Percentiles rank a stretch among this genome's conserved stretches.
These are phyloP conservation scores for Heliconius hortense DNA, from an alignment of 2,888 invertebrate species.

Conservation along the genomic window DNA sequence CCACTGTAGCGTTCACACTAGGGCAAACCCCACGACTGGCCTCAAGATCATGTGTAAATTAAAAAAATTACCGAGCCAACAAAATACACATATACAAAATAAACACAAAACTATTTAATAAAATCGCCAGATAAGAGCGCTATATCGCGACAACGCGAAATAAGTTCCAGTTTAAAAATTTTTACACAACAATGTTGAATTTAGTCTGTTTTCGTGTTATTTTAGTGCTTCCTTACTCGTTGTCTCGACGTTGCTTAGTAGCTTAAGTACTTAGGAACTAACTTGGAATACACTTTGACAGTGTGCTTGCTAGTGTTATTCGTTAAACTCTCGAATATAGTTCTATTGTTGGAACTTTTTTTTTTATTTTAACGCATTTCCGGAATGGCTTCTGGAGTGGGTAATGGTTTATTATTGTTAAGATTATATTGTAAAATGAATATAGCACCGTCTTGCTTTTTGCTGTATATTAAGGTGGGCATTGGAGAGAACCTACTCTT, in stretches of 20 bases:
- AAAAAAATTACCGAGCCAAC: no score
- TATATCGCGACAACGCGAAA: constrained; percentile 36
- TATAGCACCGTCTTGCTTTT: no score
- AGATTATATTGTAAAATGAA: no score
- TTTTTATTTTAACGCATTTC: not conserved
- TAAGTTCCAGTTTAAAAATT: constrained; percentile 32
- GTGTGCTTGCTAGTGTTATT: constrained; percentile 3
- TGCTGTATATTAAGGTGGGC: no score
- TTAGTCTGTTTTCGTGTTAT: constrained; percentile 41
- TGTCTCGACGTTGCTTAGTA: constrained; percentile 40
- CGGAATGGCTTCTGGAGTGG: no score
- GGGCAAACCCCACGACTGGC: no score
- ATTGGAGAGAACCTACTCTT: no score
- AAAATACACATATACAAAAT: not conserved
- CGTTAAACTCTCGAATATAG: not conserved
- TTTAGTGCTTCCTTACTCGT: constrained; percentile 48
- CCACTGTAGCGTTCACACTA: no score
- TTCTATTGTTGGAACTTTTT: not conserved
- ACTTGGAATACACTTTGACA: constrained; percentile 22
- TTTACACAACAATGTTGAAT: constrained; percentile 19
- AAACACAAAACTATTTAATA: constrained; percentile 28
- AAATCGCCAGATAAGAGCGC: constrained; percentile 33
- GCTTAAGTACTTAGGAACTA: constrained; percentile 47
- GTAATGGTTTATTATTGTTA: no score
- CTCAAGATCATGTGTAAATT: no score